phyloP scores from a whole-genome alignment of 2,888 invertebrate genomes.

The Cheilosia soror region DNA sequence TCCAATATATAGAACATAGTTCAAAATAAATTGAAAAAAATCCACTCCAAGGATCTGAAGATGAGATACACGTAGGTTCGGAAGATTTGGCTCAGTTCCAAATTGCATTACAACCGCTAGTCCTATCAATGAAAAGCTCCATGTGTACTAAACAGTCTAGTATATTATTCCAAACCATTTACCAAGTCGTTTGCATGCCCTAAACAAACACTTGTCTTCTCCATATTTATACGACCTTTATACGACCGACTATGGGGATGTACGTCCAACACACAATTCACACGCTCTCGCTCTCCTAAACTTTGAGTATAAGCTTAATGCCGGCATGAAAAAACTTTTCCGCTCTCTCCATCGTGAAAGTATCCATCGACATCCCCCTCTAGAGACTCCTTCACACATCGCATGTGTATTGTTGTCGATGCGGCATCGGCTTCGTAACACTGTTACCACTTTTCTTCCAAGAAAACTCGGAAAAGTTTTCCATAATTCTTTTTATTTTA shows the following conservation, averaged over 20 bases:
- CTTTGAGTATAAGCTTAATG: constrained; percentile 67
- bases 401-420: constrained; percentile 57
- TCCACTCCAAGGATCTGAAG: too few relatives aligned
- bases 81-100: background rate
- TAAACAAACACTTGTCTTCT: constrained; percentile 23
- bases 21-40: background rate
- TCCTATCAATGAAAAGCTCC: constrained; percentile 70
- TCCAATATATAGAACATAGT: too few relatives aligned
- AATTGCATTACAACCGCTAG: constrained; percentile 6
- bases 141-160: constrained; percentile 14
- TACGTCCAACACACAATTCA: constrained; percentile 3
- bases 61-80: too few relatives aligned
- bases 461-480: constrained; percentile 55
- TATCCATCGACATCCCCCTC: constrained; percentile 28
- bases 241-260: background rate
- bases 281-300: constrained; percentile 18
- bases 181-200: constrained; percentile 16
- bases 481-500: constrained; percentile 38
- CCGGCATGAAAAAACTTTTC: constrained; percentile 40
- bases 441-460: constrained; percentile 20
- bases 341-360: constrained; percentile 14
- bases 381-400: constrained; percentile 18
- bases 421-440: constrained; percentile 59
- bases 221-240: background rate
- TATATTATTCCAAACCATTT: constrained; percentile 47